Conservation (phyloP, 2,797 vertebrate species). For the Momotus momota region DNA sequence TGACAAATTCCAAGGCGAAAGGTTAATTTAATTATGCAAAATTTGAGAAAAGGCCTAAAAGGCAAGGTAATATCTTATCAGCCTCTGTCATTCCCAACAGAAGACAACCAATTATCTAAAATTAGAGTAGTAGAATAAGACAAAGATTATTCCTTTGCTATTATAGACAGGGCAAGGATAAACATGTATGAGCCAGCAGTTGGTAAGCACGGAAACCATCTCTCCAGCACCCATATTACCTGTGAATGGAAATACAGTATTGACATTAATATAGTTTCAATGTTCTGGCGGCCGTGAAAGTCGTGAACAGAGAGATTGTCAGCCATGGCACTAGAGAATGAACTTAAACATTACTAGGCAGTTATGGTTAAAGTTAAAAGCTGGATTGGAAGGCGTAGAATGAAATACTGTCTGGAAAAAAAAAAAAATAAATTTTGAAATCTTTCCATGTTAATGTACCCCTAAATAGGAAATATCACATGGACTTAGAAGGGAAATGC, state of each 20-base stretch:
- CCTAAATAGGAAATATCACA: not conserved
- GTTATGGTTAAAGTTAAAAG: not conserved
- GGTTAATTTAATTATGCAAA: conserved; percentile 14
- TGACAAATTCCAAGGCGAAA: conserved; percentile 1
- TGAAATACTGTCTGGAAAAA: not conserved
- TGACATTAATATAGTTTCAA: not conserved
- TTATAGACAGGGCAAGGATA: not conserved
- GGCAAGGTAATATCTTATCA: not conserved
- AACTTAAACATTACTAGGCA: not conserved
- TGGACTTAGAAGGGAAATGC: not conserved
- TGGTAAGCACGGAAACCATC: not conserved
- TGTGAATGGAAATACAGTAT: not conserved
- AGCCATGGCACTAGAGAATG: not conserved
- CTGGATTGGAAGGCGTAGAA: not conserved
- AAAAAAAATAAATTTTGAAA: not conserved
- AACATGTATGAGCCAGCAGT: not conserved
- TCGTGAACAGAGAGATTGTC: not conserved
- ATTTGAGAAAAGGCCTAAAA: not conserved
- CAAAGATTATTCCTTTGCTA: not conserved
- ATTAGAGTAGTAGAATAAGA: not conserved
- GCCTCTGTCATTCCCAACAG: not conserved
- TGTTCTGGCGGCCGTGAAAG: not conserved
- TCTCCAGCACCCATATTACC: not conserved
- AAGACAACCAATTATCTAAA: not conserved
- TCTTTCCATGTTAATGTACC: not conserved